Conservation (phyloP, 2,797 vertebrate species). For the Microctenopoma lineatum region DNA sequence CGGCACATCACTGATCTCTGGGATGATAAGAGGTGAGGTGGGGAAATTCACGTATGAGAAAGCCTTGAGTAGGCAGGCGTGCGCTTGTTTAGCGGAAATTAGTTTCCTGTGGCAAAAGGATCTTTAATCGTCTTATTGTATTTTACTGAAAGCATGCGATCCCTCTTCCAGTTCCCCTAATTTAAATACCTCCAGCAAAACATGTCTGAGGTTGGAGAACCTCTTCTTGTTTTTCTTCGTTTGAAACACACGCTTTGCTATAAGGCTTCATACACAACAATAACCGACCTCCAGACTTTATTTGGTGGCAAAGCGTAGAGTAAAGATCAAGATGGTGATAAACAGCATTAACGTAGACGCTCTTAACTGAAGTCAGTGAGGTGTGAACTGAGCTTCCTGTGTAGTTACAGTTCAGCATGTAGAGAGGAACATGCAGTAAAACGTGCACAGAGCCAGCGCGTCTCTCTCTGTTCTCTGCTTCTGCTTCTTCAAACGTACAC, state of each 20-base stretch:
- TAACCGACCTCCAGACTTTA: rapidly evolving
- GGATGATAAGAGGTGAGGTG: slow-evolving; percentile 64
- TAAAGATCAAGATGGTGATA: slow-evolving; percentile 29
- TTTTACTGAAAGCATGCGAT: background rate
- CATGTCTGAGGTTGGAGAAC: background rate
- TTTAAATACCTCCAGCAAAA: background rate
- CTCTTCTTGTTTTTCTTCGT: too few relatives aligned
- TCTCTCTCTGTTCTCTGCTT: background rate
- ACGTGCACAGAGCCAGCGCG: background rate
- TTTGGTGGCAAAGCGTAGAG: background rate
- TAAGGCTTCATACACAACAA: too few relatives aligned
- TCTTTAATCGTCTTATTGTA: background rate
- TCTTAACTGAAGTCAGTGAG: slow-evolving; percentile 46
- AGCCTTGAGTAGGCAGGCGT: slow-evolving; percentile 41
- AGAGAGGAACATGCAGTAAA: slow-evolving; percentile 44
- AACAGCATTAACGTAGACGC: background rate
- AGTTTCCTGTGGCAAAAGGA: slow-evolving; percentile 36
- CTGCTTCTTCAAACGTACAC: background rate
- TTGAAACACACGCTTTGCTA: background rate
- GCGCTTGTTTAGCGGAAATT: slow-evolving; percentile 40
- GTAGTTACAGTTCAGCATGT: slow-evolving; percentile 11
- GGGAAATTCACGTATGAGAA: slow-evolving; percentile 69
- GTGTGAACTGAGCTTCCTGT: slow-evolving; percentile 81
- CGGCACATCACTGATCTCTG: slow-evolving; percentile 54
- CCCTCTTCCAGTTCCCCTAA: background rate